These are phyloP conservation scores for Rhagoletis pomonella DNA, from an alignment of 1,140 invertebrate species.

Conservation along the genomic window DNA sequence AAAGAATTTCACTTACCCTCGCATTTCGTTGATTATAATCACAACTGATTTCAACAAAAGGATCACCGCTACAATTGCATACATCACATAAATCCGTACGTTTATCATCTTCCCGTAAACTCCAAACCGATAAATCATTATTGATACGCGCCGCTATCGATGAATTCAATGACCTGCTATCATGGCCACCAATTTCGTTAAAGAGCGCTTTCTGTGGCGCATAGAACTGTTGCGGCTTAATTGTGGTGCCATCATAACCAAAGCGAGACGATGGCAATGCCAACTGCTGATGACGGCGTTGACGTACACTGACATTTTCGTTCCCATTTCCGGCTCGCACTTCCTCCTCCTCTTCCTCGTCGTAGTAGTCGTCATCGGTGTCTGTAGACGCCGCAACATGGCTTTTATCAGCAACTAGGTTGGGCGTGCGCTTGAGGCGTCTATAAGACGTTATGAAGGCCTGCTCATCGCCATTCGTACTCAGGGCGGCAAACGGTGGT, in stretches of 20 bases:
- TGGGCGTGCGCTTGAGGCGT: neutral
- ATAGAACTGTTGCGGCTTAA: constrained; percentile 3
- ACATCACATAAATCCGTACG: constrained; percentile 33
- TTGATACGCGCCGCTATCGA: neutral
- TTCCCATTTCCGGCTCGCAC: neutral
- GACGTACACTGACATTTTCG: neutral
- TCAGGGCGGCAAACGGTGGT: neutral
- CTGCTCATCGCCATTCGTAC: too few species aligned
- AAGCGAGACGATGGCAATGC: neutral
- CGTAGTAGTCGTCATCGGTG: neutral
- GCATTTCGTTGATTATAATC: constrained; percentile 29
- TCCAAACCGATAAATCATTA: constrained; percentile 20
- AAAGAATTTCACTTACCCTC: neutral
- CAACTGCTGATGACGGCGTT: neutral
- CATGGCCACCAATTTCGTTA: neutral
- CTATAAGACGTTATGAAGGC: neutral
- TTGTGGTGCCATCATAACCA: constrained; percentile 29
- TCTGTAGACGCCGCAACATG: neutral
- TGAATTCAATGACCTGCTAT: neutral
- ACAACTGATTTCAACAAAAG: neutral
- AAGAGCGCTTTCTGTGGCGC: neutral
- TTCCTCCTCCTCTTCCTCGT: neutral
- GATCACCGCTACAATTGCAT: neutral
- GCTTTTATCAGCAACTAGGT: neutral
- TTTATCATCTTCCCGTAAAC: neutral